Percentiles rank a stretch among this genome's conserved stretches.
Evolutionary conservation across 2,113 vertebrate species (phyloP).

Genomic region (Epinephelus cyanopodus): DNA sequence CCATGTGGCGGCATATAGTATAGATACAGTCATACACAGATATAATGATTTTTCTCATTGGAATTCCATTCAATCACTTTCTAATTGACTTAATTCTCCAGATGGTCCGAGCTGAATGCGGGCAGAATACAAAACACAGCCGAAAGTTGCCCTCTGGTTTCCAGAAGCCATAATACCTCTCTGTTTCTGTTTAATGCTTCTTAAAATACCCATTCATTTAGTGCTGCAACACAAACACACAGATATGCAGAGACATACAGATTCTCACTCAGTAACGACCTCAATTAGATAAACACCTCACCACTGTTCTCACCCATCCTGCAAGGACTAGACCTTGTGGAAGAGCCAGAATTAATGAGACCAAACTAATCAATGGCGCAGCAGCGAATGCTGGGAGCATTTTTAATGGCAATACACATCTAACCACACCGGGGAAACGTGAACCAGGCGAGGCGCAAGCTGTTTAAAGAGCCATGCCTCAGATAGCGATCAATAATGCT

Average conservation of each 20-base stretch:
- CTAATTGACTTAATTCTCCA: conserved; percentile 72
- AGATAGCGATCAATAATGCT: conserved; percentile 64
- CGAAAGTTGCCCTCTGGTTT: conserved; percentile 37
- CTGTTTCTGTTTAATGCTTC: conserved; percentile 32
- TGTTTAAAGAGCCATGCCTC: conserved; percentile 61
- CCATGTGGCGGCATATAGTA: neutral
- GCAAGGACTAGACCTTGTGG: neutral
- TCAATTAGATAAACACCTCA: conserved; percentile 55
- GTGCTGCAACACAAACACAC: conserved; percentile 15
- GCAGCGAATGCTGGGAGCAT: conserved; percentile 19
- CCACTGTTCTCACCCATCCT: conserved; percentile 16
- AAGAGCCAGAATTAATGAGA: conserved; percentile 55
- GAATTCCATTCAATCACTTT: conserved; percentile 57
- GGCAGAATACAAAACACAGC: conserved; percentile 34
- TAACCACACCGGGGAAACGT: conserved; percentile 25
- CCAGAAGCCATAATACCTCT: conserved; percentile 31
- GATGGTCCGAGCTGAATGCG: conserved; percentile 49
- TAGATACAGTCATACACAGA: conserved; percentile 16
- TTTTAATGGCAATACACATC: conserved; percentile 44
- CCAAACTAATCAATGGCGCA: conserved; percentile 58
- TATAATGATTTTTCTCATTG: conserved; percentile 21
- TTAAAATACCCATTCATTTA: conserved; percentile 53
- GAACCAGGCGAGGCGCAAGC: conserved; percentile 34
- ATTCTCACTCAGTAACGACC: conserved; percentile 19
- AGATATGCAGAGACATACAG: conserved; percentile 28